Evolutionary conservation across 2,797 vertebrate genomes (phyloP).

Genomic region (Anisognathus igniventris): DNA sequence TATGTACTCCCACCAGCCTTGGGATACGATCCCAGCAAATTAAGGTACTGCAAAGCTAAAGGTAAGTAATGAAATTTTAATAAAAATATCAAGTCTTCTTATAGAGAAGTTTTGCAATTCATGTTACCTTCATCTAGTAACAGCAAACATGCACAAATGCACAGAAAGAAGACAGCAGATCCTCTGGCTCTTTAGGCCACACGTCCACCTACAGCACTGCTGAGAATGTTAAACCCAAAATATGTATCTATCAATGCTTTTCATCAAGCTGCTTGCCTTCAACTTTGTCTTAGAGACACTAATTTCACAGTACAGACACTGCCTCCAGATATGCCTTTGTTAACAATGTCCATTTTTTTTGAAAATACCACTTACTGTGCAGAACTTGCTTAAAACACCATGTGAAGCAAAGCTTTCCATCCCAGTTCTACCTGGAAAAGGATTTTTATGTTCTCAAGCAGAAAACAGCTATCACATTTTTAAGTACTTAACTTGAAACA

Average conservation of each 20-base stretch:
- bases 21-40: background rate
- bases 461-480: background rate
- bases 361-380: background rate
- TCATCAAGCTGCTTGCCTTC: background rate
- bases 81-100: background rate
- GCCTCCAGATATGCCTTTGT: background rate
- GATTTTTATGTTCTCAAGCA: background rate
- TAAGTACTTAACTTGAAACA: background rate
- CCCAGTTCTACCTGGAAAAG: background rate
- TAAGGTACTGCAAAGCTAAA: background rate
- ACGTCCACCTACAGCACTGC: rapidly evolving
- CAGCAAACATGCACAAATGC: background rate
- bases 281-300: background rate
- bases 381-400: background rate
- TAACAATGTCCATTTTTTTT: background rate
- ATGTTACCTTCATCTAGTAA: background rate
- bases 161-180: background rate
- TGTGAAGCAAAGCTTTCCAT: background rate
- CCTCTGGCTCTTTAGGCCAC: background rate
- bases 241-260: background rate
- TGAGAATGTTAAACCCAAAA: background rate
- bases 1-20: rapidly evolving
- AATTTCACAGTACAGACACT: background rate
- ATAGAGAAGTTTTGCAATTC: background rate
- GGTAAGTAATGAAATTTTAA: background rate